Conservation (phyloP, 30 jellyfish, hydroid and myxozoan species). For the Haliclystus octoradiatus region DNA sequence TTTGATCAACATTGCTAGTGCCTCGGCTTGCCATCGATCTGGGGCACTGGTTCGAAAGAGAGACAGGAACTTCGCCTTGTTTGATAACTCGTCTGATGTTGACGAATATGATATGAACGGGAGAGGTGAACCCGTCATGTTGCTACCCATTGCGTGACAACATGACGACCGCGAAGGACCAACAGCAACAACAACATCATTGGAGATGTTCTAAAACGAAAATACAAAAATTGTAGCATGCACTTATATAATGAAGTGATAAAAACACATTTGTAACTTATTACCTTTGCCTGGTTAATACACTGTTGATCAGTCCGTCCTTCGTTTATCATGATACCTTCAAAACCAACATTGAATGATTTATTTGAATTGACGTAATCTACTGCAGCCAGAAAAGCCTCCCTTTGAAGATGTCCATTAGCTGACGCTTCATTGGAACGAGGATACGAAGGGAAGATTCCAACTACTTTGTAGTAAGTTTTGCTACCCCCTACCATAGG, state of each 20-base stretch:
- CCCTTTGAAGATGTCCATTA: background rate
- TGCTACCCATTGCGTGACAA: conserved; percentile 31
- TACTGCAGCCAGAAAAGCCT: conserved; percentile 64
- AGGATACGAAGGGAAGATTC: conserved; percentile 43
- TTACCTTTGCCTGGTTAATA: background rate
- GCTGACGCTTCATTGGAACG: background rate
- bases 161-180: conserved; percentile 79
- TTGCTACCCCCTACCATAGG: conserved; percentile 90
- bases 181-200: conserved; percentile 48
- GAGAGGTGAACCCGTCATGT: conserved; percentile 20
- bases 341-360: conserved; percentile 59
- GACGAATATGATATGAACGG: conserved; percentile 82
- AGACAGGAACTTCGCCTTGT: conserved; percentile 55
- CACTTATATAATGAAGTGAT: background rate
- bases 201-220: conserved; percentile 44
- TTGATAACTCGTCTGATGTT: conserved; percentile 47
- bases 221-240: background rate
- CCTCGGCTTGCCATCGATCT: conserved; percentile 46
- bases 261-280: background rate
- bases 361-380: conserved; percentile 72
- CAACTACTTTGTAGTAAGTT: conserved; percentile 60
- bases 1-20: conserved; percentile 52
- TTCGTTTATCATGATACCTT: conserved; percentile 2
- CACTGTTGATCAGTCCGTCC: background rate
- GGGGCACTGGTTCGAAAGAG: conserved; percentile 81